phyloP scores from a whole-genome alignment of 1,140 invertebrate species.

The Drosophila pruinosa region DNA sequence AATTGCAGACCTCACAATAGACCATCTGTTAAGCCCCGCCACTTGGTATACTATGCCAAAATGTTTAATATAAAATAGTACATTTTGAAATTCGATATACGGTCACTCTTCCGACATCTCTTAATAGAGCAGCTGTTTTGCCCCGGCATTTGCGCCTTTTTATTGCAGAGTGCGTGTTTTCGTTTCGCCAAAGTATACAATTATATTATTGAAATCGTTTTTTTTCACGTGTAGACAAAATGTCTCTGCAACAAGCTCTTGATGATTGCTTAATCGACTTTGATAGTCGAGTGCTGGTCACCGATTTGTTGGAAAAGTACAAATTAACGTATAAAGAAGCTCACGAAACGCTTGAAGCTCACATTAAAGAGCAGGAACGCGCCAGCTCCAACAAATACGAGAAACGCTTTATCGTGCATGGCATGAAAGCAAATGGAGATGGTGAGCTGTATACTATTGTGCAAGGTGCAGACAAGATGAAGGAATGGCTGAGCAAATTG shows the following conservation, averaged over 20 bases:
- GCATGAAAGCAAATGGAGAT: constrained; percentile 29
- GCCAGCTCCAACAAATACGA: constrained; percentile 43
- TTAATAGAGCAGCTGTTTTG: constrained; percentile 22
- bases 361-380: constrained; percentile 53
- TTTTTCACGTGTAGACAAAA: constrained; percentile 12
- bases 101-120: too few species aligned
- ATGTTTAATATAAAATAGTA: too few species aligned
- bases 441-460: constrained; percentile 71
- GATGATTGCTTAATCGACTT: constrained; percentile 73
- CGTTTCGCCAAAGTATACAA: background rate
- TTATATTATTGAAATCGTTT: background rate
- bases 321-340: constrained; percentile 70
- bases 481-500: constrained; percentile 67
- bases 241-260: constrained; percentile 66
- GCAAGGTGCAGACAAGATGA: constrained; percentile 53
- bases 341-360: constrained; percentile 48
- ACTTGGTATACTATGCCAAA: too few species aligned
- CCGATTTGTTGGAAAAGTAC: constrained; percentile 73
- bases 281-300: constrained; percentile 68
- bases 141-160: constrained; percentile 45
- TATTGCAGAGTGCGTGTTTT: background rate
- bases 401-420: constrained; percentile 68
- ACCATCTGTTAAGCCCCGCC: constrained; percentile 28
- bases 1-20: background rate
- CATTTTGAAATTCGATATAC: too few species aligned